Percentiles rank a stretch among this genome's conserved stretches.
Conservation (phyloP, 1,140 invertebrate genomes). For the Anagrus nilaparvatae region DNA sequence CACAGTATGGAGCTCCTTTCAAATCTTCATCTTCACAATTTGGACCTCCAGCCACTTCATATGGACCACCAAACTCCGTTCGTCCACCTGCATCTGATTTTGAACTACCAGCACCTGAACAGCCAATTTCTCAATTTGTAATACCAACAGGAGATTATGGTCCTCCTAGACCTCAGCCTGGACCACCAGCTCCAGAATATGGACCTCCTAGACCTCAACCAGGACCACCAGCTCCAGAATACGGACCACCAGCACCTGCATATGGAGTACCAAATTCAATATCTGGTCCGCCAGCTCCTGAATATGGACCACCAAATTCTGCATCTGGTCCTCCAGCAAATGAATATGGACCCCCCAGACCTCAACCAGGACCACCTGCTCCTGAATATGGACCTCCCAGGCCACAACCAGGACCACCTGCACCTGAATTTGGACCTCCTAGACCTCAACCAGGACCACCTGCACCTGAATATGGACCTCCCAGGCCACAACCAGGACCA, state of each 20-base stretch:
- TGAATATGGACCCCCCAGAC: neutral
- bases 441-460: constrained; percentile 9
- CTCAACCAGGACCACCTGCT: neutral
- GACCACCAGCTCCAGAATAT: constrained; percentile 40
- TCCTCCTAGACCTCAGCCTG: constrained; percentile 26
- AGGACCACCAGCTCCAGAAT: constrained; percentile 23
- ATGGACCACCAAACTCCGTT: constrained; percentile 29
- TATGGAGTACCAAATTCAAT: constrained; percentile 30
- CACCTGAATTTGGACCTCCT: constrained; percentile 13
- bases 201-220: constrained; percentile 36
- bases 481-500: neutral
- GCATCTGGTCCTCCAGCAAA: constrained; percentile 1
- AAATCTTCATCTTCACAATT: constrained; percentile 27
- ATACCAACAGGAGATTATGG: too few species aligned
- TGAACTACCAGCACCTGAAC: constrained; percentile 25
- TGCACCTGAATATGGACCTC: neutral
- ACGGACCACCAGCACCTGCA: constrained; percentile 31
- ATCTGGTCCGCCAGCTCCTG: constrained; percentile 40
- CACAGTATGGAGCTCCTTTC: constrained; percentile 42
- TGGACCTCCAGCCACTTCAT: constrained; percentile 27
- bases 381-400: constrained; percentile 16
- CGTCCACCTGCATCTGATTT: constrained; percentile 39
- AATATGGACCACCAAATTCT: constrained; percentile 29
- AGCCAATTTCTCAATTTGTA: too few species aligned
- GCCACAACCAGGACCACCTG: too few species aligned